Base-by-base conservation (phyloP, 1,140 invertebrate species). In the Hyles vespertilio region DNA sequence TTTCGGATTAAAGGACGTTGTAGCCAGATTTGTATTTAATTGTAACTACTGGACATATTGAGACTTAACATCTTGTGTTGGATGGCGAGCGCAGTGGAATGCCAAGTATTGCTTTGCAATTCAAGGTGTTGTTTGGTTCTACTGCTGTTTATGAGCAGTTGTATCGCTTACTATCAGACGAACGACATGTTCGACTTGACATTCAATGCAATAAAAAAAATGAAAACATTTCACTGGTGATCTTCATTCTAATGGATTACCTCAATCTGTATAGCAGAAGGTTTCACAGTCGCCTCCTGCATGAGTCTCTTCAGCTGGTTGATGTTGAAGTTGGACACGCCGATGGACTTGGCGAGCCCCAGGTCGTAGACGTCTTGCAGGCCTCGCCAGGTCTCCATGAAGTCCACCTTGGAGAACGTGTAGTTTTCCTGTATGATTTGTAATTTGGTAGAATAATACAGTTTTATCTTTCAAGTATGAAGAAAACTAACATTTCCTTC, bases 251-350 rank as follows among this genome's bases (percentile, higher is more conserved):
- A 11, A 51, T 33, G 40, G 56, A 6, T 77, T 64, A 89, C 87
- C 78, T 92, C 91, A 36, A 91, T 81, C 75, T 91, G 89, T 56
- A 91, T 70, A 10, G 84, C 87, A 0, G 77, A 77, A 3, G 91
- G 91, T 58, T 87, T 90, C 2, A 91, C 76, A 51, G 60, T 73
- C 0, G 87, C 76, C 54, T 90, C 91, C 10, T 92, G 86, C 1
- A 97, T 57, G 12, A 98, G 60, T 60, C 93, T 89, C 10, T 93
- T 85, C 32, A 98, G 87, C 81, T 98, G 96, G 59, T 93, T 78
- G 50, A 91, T 91, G 77, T 96, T 97, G 72, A 98, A 98, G 77
- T 98, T 98, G 22, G 96, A 97, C 0, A 98, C 64, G 2, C 97
- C 97, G 61, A 98, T 97, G 22, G 93, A 92, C 70, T 92, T 94